phyloP scores from a whole-genome alignment of 2,888 invertebrate genomes.

The Julus scanicus region DNA sequence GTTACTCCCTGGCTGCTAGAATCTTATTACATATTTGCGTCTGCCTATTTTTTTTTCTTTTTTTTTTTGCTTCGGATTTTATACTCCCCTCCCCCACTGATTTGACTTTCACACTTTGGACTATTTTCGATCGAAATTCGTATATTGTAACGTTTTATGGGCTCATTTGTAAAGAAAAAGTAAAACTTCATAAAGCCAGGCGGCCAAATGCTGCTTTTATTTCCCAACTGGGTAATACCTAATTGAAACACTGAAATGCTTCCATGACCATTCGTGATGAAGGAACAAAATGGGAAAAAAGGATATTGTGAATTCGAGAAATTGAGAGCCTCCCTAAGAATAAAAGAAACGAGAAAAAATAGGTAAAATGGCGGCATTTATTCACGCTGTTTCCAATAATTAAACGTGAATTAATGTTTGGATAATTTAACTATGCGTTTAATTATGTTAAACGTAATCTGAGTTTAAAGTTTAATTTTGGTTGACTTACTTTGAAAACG shows the following conservation, averaged over 20 bases:
- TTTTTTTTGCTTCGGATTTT: too few species aligned
- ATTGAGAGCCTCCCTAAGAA: neutral
- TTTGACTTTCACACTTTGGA: constrained; percentile 1
- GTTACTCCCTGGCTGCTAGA: constrained; percentile 1
- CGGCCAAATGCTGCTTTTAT: neutral
- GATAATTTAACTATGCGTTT: too few species aligned
- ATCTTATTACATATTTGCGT: neutral
- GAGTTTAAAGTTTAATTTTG: too few species aligned
- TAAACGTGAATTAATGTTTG: too few species aligned
- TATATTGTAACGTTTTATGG: constrained; percentile 1
- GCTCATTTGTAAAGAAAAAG: constrained; percentile 1
- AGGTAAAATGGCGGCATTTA: neutral
- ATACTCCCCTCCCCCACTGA: neutral
- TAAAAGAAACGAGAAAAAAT: neutral
- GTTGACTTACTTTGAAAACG: too few species aligned
- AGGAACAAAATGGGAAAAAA: neutral
- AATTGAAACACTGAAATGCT: neutral
- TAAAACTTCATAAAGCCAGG: neutral
- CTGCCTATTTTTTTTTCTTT: neutral
- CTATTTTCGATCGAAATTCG: neutral
- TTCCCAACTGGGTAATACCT: neutral
- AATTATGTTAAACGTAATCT: too few species aligned
- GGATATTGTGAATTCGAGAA: neutral
- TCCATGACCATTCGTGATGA: neutral
- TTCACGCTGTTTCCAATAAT: too few species aligned